Percentiles rank a stretch among this genome's conserved stretches.
Conservation (phyloP, 2,797 vertebrate species). For the Carcharodon carcharias region DNA sequence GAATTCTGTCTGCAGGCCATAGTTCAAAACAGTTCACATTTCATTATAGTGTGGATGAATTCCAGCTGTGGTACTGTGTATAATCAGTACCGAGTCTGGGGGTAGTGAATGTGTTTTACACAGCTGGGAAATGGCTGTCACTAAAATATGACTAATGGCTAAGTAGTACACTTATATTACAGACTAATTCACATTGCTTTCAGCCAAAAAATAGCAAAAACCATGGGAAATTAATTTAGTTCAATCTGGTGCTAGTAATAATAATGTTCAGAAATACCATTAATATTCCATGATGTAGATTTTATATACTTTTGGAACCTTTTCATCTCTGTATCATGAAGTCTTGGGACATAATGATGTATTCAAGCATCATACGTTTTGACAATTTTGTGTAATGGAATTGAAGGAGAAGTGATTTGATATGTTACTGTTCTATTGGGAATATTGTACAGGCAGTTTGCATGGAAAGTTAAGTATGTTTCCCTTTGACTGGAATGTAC, state of each 20-base stretch:
- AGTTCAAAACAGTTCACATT: slow-evolving; percentile 46
- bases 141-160: slow-evolving; percentile 33
- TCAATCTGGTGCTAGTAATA: neutral
- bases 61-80: slow-evolving; percentile 74
- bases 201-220: slow-evolving; percentile 32
- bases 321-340: neutral
- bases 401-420: slow-evolving; percentile 24
- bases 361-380: neutral
- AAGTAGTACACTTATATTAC: slow-evolving; percentile 29
- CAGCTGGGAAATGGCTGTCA: slow-evolving; percentile 34
- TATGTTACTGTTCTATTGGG: slow-evolving; percentile 12
- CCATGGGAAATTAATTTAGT: slow-evolving; percentile 33
- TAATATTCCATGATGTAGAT: neutral
- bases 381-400: slow-evolving; percentile 9
- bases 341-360: neutral
- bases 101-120: slow-evolving; percentile 39
- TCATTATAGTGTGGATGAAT: slow-evolving; percentile 63
- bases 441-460: slow-evolving; percentile 10
- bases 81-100: slow-evolving; percentile 48
- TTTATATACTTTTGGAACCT: neutral
- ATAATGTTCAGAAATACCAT: slow-evolving; percentile 22
- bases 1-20: slow-evolving; percentile 54
- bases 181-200: slow-evolving; percentile 1
- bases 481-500: slow-evolving; percentile 29
- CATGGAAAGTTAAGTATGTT: neutral